Percentiles rank a stretch among this genome's conserved stretches.
phyloP scores from a whole-genome alignment of 2,797 vertebrate species.

The Chaenodraco wilsoni region DNA sequence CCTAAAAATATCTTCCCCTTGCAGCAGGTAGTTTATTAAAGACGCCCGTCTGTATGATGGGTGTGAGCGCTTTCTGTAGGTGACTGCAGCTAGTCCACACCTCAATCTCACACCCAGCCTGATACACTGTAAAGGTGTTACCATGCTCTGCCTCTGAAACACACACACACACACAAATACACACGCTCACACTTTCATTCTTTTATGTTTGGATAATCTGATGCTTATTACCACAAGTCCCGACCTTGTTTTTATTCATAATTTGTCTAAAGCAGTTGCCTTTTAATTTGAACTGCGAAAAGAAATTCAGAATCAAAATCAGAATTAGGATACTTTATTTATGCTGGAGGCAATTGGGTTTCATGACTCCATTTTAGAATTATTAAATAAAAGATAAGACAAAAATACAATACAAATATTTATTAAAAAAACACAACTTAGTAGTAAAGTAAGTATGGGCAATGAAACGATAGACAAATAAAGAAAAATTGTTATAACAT shows the following conservation, averaged over 20 bases:
- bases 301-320: background rate
- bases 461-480: no score
- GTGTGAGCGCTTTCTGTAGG: conserved; percentile 27
- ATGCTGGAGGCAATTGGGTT: no score
- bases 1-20: conserved; percentile 15
- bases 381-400: no score
- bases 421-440: no score
- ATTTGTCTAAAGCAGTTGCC: background rate
- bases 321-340: no score
- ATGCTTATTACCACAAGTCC: background rate
- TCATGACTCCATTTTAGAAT: no score
- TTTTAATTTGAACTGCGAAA: background rate
- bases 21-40: background rate
- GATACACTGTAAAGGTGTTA: conserved; percentile 11
- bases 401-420: no score
- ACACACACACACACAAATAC: background rate
- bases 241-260: background rate
- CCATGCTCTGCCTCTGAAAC: conserved; percentile 3
- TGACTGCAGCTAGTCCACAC: conserved; percentile 20
- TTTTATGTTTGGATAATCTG: background rate
- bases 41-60: background rate
- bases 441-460: no score
- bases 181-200: background rate
- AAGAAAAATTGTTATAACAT: no score
- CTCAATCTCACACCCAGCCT: conserved; percentile 36